Percentiles rank a stretch among this genome's conserved stretches.
These are phyloP conservation scores for Bos javanicus DNA, from an alignment of 2,113 vertebrate genomes.

Conservation along the genomic window DNA sequence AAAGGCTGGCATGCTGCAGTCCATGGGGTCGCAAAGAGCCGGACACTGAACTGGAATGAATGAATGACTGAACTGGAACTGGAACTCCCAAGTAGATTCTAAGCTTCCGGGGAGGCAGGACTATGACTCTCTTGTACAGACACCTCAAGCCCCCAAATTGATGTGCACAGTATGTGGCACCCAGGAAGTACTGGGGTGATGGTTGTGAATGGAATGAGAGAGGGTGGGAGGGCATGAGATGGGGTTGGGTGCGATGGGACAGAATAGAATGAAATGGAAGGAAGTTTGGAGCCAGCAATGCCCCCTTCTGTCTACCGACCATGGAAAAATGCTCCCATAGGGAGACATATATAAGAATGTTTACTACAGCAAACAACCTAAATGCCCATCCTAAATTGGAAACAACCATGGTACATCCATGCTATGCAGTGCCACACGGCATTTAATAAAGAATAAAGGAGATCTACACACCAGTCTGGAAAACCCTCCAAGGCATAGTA, in stretches of 20 bases:
- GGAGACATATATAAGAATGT: neutral
- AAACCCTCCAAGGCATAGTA: neutral
- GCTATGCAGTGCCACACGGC: neutral
- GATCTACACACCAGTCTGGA: neutral
- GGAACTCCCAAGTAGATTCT: neutral
- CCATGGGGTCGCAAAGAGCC: neutral
- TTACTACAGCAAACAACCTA: neutral
- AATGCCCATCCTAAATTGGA: neutral
- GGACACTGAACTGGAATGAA: neutral
- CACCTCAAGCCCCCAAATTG: neutral
- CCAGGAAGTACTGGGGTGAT: neutral
- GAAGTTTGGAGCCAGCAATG: neutral
- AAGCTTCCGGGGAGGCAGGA: neutral
- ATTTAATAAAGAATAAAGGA: neutral
- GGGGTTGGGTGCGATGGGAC: neutral
- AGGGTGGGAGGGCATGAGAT: neutral
- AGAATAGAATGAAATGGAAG: neutral
- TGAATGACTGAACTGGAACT: neutral
- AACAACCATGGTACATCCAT: neutral
- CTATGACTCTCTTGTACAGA: neutral
- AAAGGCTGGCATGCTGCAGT: neutral
- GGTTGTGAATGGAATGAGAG: rapidly evolving
- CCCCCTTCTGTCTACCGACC: neutral
- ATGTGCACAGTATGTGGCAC: neutral
- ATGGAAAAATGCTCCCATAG: neutral